phyloP scores from a whole-genome alignment of 2,113 vertebrate genomes.

The Catharus bicknelli region DNA sequence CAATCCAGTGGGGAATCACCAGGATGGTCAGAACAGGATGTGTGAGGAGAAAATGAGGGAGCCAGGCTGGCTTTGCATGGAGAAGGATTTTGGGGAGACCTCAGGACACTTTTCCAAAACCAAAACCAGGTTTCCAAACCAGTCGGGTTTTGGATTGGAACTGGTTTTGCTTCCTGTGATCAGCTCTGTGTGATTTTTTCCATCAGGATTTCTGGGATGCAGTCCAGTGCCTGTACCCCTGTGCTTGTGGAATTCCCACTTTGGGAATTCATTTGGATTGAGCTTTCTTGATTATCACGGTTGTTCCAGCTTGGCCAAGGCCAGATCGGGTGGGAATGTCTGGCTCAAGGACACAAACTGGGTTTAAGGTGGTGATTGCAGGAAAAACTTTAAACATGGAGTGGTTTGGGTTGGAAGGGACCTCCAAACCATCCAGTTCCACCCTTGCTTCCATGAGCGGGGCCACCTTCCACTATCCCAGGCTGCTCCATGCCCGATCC shows the following conservation, averaged over 20 bases:
- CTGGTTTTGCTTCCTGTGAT: not conserved
- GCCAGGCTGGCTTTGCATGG: not conserved
- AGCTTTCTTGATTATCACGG: not conserved
- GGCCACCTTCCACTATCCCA: not conserved
- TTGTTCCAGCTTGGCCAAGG: not conserved
- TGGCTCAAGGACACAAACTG: not conserved
- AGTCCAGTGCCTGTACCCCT: too few species aligned
- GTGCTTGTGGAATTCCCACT: not conserved
- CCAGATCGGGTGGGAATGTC: not conserved
- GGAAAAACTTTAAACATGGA: not conserved
- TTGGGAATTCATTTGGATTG: fast-evolving
- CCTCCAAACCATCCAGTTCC: not conserved
- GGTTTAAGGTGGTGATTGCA: not conserved
- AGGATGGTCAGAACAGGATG: not conserved
- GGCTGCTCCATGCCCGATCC: not conserved
- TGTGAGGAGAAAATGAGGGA: not conserved
- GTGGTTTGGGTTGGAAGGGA: not conserved
- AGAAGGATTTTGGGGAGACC: not conserved
- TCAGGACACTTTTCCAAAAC: not conserved
- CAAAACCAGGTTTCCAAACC: fast-evolving
- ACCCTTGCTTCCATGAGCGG: not conserved
- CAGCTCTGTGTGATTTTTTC: fast-evolving
- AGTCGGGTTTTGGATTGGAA: not conserved
- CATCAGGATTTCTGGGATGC: not conserved
- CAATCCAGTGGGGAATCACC: not conserved